phyloP scores from a whole-genome alignment of 2,797 vertebrate species.

The Anguilla marmorata region DNA sequence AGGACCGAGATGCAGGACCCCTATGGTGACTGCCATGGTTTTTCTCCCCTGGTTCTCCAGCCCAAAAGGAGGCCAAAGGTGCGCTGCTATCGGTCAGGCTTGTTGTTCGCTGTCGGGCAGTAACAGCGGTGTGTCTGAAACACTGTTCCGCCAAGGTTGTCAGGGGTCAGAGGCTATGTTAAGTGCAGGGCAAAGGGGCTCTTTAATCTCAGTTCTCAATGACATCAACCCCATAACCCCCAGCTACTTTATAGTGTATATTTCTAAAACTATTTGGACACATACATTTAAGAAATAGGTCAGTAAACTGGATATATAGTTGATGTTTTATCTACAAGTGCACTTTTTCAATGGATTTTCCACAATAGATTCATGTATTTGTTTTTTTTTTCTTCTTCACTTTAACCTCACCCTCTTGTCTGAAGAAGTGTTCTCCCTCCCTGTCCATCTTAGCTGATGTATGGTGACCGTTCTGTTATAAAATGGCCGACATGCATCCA shows the following conservation, averaged over 20 bases:
- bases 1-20: not conserved
- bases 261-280: constrained; percentile 1
- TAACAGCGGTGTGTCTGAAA: constrained; percentile 1
- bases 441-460: not conserved
- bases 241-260: not conserved
- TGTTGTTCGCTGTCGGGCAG: not conserved
- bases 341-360: not conserved
- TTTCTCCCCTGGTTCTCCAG: not conserved
- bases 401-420: not conserved
- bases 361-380: not conserved
- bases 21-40: not conserved
- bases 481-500: not conserved
- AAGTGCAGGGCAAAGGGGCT: constrained; percentile 71
- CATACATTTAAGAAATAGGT: not conserved
- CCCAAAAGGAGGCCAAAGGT: not conserved
- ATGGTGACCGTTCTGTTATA: not conserved
- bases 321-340: not conserved
- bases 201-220: constrained; percentile 55
- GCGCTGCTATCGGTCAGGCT: not conserved
- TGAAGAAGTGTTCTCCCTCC: not conserved
- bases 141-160: constrained; percentile 38
- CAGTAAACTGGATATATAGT: not conserved
- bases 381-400: not conserved
- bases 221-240: constrained; percentile 14
- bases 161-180: constrained; percentile 74